A percentile compares a stretch with the other conserved stretches of the same genome.
Evolutionary conservation across 2,888 invertebrate species (phyloP).

Genomic region (Onthophagus sagittarius): DNA sequence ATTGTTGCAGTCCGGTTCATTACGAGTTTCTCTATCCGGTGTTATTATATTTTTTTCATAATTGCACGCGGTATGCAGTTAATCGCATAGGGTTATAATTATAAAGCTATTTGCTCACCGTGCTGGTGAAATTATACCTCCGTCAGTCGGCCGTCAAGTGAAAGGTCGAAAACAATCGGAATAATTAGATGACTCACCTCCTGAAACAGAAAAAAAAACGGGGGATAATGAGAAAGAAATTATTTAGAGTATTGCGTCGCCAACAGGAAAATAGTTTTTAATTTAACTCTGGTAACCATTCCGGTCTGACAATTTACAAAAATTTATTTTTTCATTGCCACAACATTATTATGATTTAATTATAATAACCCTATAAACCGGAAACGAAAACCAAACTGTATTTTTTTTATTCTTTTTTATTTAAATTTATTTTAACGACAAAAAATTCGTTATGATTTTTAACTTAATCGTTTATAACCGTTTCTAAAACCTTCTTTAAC

Average conservation of each 20-base stretch:
- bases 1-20: constrained; percentile 30
- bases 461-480: constrained; percentile 7
- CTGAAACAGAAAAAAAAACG: constrained; percentile 41
- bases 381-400: not conserved
- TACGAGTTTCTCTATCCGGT: constrained; percentile 47
- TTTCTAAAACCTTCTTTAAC: not conserved
- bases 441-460: not conserved
- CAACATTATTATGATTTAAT: not conserved
- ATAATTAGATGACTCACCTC: constrained; percentile 40
- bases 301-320: not conserved
- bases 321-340: not conserved
- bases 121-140: constrained; percentile 11
- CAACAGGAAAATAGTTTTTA: constrained; percentile 4
- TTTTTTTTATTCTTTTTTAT: not conserved
- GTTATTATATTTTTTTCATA: constrained; percentile 43
- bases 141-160: not conserved
- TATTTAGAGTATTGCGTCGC: not conserved
- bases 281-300: not conserved
- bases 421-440: not conserved
- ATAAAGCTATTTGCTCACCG: constrained; percentile 48
- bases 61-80: constrained; percentile 39
- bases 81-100: constrained; percentile 38
- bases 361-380: not conserved
- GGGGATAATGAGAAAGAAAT: not conserved
- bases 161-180: constrained; percentile 20